A percentile compares a stretch with the other conserved stretches of the same genome.
These are phyloP conservation scores for Tetragonula clypearis DNA, from an alignment of 1,140 invertebrate species.

Conservation along the genomic window DNA sequence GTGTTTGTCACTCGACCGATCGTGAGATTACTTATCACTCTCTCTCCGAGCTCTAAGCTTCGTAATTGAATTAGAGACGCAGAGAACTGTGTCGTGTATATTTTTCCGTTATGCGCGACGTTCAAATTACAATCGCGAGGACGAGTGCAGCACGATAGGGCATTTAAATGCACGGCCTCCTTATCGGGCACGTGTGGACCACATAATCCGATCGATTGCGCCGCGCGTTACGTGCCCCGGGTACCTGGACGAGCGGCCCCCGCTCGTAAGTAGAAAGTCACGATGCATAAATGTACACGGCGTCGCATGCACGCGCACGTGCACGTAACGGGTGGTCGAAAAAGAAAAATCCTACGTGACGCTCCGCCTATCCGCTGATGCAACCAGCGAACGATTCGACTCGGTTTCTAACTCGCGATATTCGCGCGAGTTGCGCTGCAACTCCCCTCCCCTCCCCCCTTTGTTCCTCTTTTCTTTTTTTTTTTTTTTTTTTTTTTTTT, in stretches of 20 bases:
- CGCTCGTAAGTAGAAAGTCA: constrained; percentile 45
- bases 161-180: not conserved
- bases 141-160: not conserved
- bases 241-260: not conserved
- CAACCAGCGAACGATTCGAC: not conserved
- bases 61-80: no score
- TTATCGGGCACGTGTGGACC: constrained; percentile 40
- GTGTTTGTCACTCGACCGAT: no score
- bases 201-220: constrained; percentile 36
- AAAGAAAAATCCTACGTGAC: constrained; percentile 48
- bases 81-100: no score
- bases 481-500: not conserved
- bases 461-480: not conserved
- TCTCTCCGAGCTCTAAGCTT: no score
- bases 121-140: constrained; percentile 8
- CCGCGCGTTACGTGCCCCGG: constrained; percentile 11
- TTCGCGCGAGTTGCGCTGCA: not conserved
- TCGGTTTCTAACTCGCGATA: constrained; percentile 9
- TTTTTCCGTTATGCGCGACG: not conserved
- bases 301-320: constrained; percentile 54
- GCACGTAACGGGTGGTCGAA: constrained; percentile 40
- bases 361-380: constrained; percentile 25
- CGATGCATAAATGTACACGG: constrained; percentile 43
- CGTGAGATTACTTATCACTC: no score
- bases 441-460: not conserved